Evolutionary conservation across 1,140 invertebrate species (phyloP), one percentile per base, ranked within the genome.

Genomic region (Drosophila setifemur): DNA sequence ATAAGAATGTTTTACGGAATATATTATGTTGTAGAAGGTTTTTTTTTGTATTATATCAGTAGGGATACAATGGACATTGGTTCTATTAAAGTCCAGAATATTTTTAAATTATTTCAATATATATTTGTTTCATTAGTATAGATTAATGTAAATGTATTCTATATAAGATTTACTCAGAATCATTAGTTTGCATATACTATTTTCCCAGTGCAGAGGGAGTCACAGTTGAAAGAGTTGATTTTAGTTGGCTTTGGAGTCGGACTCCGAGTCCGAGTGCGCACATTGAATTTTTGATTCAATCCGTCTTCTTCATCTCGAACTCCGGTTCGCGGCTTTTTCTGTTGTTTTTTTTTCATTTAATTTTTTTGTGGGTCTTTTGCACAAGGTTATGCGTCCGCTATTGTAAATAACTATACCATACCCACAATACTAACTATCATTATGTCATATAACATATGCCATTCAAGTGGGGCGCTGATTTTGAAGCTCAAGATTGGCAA

Each of bases 221-320:
- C 54, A 40, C 48, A 73, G 44, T 71, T 54, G 67, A 58, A 79
- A 75, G 55, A 54, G 67, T 70, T 60, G 64, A 78, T 58, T 61
- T 61, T 8, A 58, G 57, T 33, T 60, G 33, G 42, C 33, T 63
- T 60, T 63, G 58, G 58, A 28, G 12, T 63, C 50, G 57, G 63
- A 53, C 58, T 64, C 61, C 53, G 29, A 53, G 61, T 64, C 61
- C 53, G 29, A 37, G 74, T 53, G 81, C 78, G 74, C 78, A 73
- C 57, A 85, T 83, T 83, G 78, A 83, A 83, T 83, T 83, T 83
- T 83, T 83, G 79, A 83, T 83, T 83, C 70, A 83, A 76, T 48
- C 26, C 57, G 44, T 73, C 54, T 75, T 69, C 49, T 78, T 45
- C 57, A 63, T 72, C 35, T 57, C 40, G 37, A 67, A 61, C 44